Base-by-base conservation (phyloP, 2,797 vertebrate genomes). In the Cynopterus sphinx region DNA sequence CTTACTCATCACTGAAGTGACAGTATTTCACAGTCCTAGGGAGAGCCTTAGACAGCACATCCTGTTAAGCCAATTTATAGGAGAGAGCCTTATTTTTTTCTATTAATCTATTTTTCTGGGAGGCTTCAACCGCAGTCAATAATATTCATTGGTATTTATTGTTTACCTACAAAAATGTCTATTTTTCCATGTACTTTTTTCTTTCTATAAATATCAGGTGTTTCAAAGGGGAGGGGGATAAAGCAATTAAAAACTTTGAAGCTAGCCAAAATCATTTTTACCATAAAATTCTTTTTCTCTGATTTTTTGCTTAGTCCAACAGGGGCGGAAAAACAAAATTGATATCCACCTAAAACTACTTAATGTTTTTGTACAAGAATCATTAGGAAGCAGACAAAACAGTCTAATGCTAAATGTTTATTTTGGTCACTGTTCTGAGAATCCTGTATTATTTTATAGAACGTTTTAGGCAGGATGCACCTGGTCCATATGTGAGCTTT, bases 401-500 rank as follows among this genome's bases (percentile, higher is more conserved):
- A 93, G 82, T 57, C 61, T 77, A 93, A 95, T 94, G 86, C 92
- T 78, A 96, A 97, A 97, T 87, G 67, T 67, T 49, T 94, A 95
- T 82, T 89, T 96, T 96, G 96, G 87, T 39, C 61, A 93, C 85
- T 87, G 51, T 81, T 74, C 51, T 95, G 84, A 94, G 94, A 97
- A 97, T 91, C 81, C 61, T 96, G 59, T 96, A 93, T 96, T 97
- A 96, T 77, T 97, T 91, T 96, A 68, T 78, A 81, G 96, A 96
- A 92, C 78, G 74, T 92, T 97, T 97, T 96, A 95, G 85, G 90
- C 97, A 96, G 49, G 88, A 93, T 71, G n/a, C 95, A 98, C 95
- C 96, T 96, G 96, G 85, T 91, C 93, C 97, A 97, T 98, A 97
- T 97, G 98, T 79, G 94, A 91, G 81, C 90, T 98, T 98, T 98